Evolutionary conservation across 2,797 vertebrate genomes (phyloP).

Genomic region (Esox masquinongy): DNA sequence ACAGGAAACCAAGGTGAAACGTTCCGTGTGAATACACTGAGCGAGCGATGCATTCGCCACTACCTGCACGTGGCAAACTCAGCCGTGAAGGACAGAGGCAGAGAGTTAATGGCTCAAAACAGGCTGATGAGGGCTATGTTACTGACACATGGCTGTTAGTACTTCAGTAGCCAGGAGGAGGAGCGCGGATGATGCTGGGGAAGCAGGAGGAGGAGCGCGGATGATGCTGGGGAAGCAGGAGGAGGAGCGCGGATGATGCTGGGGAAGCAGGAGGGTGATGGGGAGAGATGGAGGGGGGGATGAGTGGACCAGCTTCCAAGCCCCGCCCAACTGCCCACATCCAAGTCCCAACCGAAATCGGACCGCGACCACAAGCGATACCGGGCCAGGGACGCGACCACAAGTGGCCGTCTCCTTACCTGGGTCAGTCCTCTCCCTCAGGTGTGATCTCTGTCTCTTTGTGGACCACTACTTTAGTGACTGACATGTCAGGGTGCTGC

Average conservation of each 20-base stretch:
- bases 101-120: neutral
- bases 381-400: slow-evolving; percentile 6
- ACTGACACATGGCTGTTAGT: too few relatives aligned
- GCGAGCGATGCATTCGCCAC: neutral
- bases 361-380: slow-evolving; percentile 11
- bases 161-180: too few relatives aligned
- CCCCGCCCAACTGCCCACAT: neutral
- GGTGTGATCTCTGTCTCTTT: slow-evolving; percentile 91
- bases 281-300: neutral
- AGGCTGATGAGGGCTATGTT: too few relatives aligned
- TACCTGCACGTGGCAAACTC: neutral
- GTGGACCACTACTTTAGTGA: slow-evolving; percentile 93
- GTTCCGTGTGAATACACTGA: neutral
- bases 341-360: neutral
- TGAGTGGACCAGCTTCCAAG: slow-evolving; percentile 1
- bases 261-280: slow-evolving; percentile 66
- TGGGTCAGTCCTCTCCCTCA: slow-evolving; percentile 73
- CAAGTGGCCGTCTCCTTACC: slow-evolving; percentile 51
- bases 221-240: too few relatives aligned
- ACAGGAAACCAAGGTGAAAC: too few relatives aligned
- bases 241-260: too few relatives aligned
- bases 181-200: too few relatives aligned
- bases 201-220: too few relatives aligned
- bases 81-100: slow-evolving; percentile 15
- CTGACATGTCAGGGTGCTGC: slow-evolving; percentile 94